A percentile compares a stretch with the other conserved stretches of the same genome.
These are phyloP conservation scores for Melipona quadrifasciata DNA, from an alignment of 1,140 invertebrate species.

Conservation along the genomic window DNA sequence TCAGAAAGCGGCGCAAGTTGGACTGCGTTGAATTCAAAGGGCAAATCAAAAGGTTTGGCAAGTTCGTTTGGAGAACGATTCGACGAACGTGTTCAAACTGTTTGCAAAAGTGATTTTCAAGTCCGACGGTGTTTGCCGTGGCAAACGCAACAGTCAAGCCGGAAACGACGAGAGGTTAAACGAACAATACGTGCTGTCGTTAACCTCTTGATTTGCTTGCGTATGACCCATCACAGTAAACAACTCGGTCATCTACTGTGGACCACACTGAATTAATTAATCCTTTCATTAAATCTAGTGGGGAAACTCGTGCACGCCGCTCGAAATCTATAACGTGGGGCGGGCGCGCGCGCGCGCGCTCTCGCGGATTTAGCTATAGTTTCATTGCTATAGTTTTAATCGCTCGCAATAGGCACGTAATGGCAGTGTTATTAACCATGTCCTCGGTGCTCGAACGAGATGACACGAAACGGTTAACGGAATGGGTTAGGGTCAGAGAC, in stretches of 20 bases:
- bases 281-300: conserved; percentile 79
- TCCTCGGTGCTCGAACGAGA: no score
- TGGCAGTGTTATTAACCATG: not conserved
- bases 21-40: not conserved
- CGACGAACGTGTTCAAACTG: conserved; percentile 3
- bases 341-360: no score
- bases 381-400: not conserved
- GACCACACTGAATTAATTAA: conserved; percentile 59
- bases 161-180: conserved; percentile 32
- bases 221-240: conserved; percentile 50
- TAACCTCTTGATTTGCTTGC: conserved; percentile 55
- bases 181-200: conserved; percentile 44
- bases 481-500: not conserved
- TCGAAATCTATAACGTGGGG: conserved; percentile 25
- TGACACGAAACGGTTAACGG: not conserved
- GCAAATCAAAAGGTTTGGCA: not conserved
- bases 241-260: conserved; percentile 33
- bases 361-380: not conserved
- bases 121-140: conserved; percentile 15
- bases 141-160: conserved; percentile 13
- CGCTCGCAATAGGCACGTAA: not conserved
- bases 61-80: not conserved
- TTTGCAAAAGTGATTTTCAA: conserved; percentile 45
- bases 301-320: conserved; percentile 80
- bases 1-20: not conserved